phyloP scores from a whole-genome alignment of 2,113 vertebrate species.

The Hypomesus transpacificus region DNA sequence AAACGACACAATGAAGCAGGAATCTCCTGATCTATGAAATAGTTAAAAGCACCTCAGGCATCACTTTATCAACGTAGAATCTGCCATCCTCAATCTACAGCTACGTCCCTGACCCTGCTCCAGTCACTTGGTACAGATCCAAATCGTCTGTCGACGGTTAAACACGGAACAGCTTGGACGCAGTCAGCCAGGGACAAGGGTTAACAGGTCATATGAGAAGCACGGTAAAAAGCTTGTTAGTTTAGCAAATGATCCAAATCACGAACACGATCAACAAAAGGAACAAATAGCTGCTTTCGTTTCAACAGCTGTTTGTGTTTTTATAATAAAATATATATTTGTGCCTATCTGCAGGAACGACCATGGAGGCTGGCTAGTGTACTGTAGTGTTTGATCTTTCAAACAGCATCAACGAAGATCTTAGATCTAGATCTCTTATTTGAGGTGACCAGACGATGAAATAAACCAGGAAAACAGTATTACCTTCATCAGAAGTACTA shows the following conservation, averaged over 20 bases:
- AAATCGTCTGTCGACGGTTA: too few relatives aligned
- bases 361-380: not conserved
- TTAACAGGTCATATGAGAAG: not conserved
- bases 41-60: not conserved
- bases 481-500: too few relatives aligned
- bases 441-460: not conserved
- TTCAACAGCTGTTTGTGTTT: not conserved
- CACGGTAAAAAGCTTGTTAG: too few relatives aligned
- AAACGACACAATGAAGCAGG: too few relatives aligned
- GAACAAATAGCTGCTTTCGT: constrained; percentile 12
- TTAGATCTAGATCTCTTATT: not conserved
- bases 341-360: constrained; percentile 13
- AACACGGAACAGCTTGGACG: not conserved
- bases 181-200: not conserved
- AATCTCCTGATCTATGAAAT: too few relatives aligned
- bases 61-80: too few relatives aligned
- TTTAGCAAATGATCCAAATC: not conserved
- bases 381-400: constrained; percentile 1
- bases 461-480: too few relatives aligned
- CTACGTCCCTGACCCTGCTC: too few relatives aligned
- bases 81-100: too few relatives aligned
- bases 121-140: too few relatives aligned
- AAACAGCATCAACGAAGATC: not conserved
- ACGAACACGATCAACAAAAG: not conserved
- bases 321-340: constrained; percentile 4